phyloP scores from a whole-genome alignment of 2,797 vertebrate genomes.

The Chromis chromis region DNA sequence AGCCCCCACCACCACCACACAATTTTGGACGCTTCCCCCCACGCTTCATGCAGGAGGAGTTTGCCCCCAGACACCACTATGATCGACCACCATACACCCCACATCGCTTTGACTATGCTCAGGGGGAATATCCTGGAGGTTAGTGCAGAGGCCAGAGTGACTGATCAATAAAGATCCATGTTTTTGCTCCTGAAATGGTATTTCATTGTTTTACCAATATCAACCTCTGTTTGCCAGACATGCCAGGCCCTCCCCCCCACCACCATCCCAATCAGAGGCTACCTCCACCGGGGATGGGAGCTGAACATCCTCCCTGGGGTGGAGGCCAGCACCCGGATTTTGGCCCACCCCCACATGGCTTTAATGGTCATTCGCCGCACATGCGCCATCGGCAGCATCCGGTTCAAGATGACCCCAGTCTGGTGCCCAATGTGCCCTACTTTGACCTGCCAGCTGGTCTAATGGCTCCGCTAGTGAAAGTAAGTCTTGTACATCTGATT shows the following conservation, averaged over 20 bases:
- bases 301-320: constrained; percentile 94
- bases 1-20: constrained; percentile 93
- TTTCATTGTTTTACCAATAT: neutral
- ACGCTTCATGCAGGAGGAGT: constrained; percentile 98
- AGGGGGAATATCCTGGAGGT: constrained; percentile 95
- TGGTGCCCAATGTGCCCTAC: constrained; percentile 98
- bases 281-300: constrained; percentile 91
- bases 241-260: constrained; percentile 93
- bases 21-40: constrained; percentile 96
- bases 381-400: constrained; percentile 91
- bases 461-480: constrained; percentile 98
- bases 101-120: constrained; percentile 95
- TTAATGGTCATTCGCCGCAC: constrained; percentile 96
- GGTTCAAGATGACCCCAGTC: constrained; percentile 94
- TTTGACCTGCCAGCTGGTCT: constrained; percentile 98
- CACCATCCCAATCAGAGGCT: constrained; percentile 95
- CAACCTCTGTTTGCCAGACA: constrained; percentile 80
- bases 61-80: constrained; percentile 95
- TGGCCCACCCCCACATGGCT: constrained; percentile 94
- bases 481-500: constrained; percentile 59
- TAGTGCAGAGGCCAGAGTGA: constrained; percentile 41
- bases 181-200: neutral
- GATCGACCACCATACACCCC: constrained; percentile 93
- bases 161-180: neutral
- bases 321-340: constrained; percentile 94